Conservation (phyloP, 2,888 invertebrate genomes). For the Atrina japonica region DNA sequence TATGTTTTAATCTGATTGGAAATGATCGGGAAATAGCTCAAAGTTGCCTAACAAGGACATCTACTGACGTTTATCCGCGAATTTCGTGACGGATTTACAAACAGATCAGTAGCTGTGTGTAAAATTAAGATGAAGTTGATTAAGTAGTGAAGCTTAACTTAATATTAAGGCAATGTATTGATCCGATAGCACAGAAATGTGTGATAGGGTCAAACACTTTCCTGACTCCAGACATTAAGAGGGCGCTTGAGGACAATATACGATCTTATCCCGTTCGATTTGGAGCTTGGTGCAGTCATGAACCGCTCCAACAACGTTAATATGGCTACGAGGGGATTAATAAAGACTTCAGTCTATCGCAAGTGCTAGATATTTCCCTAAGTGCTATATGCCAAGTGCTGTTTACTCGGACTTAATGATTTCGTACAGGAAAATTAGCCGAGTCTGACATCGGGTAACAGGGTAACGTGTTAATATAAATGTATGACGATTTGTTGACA, state of each 20-base stretch:
- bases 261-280: conserved; percentile 25
- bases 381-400: conserved; percentile 36
- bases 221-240: conserved; percentile 20
- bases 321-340: conserved; percentile 39
- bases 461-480: conserved; percentile 38
- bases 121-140: too few species aligned
- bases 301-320: conserved; percentile 26
- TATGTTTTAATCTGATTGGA: too few species aligned
- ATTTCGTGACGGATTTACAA: too few species aligned
- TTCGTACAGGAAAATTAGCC: conserved; percentile 38
- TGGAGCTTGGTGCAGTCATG: conserved; percentile 25
- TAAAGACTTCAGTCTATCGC: conserved; percentile 32
- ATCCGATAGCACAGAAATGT: not conserved
- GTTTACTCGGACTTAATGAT: conserved; percentile 35
- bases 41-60: too few species aligned
- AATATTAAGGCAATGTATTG: too few species aligned
- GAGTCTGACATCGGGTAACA: conserved; percentile 32
- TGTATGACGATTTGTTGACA: conserved; percentile 38
- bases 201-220: conserved; percentile 26
- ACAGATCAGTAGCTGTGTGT: too few species aligned
- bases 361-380: conserved; percentile 39
- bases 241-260: conserved; percentile 32
- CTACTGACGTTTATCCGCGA: too few species aligned
- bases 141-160: too few species aligned
- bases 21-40: too few species aligned